phyloP scores from a whole-genome alignment of 2,888 invertebrate genomes.

The Leptinotarsa peninsularis region DNA sequence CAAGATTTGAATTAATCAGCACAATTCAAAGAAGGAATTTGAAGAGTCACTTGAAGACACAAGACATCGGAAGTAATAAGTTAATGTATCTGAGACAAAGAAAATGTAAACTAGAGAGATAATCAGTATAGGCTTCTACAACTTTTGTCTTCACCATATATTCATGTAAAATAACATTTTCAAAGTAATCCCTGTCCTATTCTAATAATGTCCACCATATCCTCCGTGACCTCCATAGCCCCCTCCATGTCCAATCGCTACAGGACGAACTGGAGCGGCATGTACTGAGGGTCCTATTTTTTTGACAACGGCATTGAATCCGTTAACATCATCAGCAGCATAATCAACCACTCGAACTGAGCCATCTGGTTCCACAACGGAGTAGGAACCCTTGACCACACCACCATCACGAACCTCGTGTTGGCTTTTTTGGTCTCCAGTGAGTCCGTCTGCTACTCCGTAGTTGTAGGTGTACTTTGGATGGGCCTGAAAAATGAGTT shows the following conservation, averaged over 20 bases:
- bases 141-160: no score
- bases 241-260: constrained; percentile 31
- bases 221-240: constrained; percentile 31
- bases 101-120: no score
- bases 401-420: constrained; percentile 63
- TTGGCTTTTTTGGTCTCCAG: constrained; percentile 62
- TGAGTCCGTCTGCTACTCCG: constrained; percentile 61
- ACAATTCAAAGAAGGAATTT: no score
- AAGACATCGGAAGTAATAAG: no score
- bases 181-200: no score
- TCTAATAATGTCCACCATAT: constrained; percentile 43
- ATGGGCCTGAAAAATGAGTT: constrained; percentile 54
- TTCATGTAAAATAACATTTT: no score
- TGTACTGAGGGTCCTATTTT: constrained; percentile 65
- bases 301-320: constrained; percentile 61
- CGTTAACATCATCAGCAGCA: constrained; percentile 66
- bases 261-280: constrained; percentile 36
- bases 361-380: constrained; percentile 69
- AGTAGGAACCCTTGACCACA: constrained; percentile 66
- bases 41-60: no score
- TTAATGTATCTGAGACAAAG: no score
- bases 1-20: no score
- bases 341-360: constrained; percentile 70
- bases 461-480: constrained; percentile 64
- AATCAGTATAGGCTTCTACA: no score